phyloP scores from a whole-genome alignment of 2,797 vertebrate genomes.

The Platalea minor region DNA sequence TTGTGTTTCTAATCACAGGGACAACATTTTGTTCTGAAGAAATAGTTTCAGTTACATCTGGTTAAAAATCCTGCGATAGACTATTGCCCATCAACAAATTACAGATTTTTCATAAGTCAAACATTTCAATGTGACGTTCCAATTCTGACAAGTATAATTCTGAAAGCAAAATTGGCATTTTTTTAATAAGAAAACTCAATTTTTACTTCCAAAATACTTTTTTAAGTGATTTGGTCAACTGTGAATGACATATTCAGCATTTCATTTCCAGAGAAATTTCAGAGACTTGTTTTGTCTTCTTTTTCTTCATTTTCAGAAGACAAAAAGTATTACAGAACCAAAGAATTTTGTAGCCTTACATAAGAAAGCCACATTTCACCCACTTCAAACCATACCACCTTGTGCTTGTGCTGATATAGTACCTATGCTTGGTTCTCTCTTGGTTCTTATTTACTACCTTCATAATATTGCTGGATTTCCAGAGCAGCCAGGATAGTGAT shows the following conservation, averaged over 20 bases:
- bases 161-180: background rate
- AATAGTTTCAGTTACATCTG: background rate
- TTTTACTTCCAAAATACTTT: background rate
- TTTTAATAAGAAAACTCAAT: background rate
- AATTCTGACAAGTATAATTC: background rate
- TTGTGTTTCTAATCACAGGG: background rate
- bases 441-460: conserved; percentile 13
- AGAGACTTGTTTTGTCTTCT: background rate
- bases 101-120: background rate
- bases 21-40: background rate
- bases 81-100: background rate
- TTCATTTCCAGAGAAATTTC: background rate
- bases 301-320: background rate
- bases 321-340: background rate
- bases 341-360: background rate
- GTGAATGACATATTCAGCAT: background rate
- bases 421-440: background rate
- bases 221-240: background rate
- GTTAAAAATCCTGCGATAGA: background rate
- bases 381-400: background rate
- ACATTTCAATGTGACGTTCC: background rate
- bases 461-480: background rate
- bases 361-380: background rate
- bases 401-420: background rate
- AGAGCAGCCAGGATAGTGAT: background rate